Evolutionary conservation across 2,113 vertebrate genomes (phyloP).

Genomic region (Labrus mixtus): DNA sequence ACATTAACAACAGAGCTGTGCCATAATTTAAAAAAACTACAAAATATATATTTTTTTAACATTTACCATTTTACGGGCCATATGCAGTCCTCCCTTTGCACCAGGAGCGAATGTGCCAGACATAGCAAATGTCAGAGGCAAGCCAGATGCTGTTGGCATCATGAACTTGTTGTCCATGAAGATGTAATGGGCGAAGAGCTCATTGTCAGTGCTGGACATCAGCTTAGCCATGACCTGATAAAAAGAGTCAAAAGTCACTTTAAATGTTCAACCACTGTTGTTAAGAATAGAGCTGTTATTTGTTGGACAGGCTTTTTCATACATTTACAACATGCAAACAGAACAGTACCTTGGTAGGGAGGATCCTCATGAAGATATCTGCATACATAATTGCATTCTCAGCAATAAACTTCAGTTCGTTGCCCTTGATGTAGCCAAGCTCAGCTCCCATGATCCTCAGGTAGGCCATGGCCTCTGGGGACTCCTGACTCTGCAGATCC

Average conservation of each 20-base stretch:
- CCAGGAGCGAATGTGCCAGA: constrained; percentile 88
- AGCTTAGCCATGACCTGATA: constrained; percentile 72
- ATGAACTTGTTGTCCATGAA: constrained; percentile 95
- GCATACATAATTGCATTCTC: constrained; percentile 58
- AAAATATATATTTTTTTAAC: too few relatives aligned
- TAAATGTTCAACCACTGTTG: neutral
- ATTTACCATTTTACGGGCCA: constrained; percentile 83
- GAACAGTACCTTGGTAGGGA: constrained; percentile 64
- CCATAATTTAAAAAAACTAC: too few relatives aligned
- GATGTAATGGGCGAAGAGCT: constrained; percentile 92
- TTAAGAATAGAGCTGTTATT: neutral
- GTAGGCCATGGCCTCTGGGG: constrained; percentile 90
- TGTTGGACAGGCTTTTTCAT: neutral
- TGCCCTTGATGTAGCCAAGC: constrained; percentile 90
- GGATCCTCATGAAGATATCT: constrained; percentile 17
- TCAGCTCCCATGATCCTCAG: constrained; percentile 90
- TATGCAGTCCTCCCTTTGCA: constrained; percentile 81
- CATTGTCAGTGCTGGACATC: constrained; percentile 78
- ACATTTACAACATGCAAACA: neutral
- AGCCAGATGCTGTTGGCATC: constrained; percentile 88
- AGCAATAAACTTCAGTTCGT: constrained; percentile 82
- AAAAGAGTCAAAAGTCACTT: neutral
- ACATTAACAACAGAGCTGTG: too few relatives aligned
- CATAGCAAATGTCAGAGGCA: constrained; percentile 89
- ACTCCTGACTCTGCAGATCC: constrained; percentile 83